phyloP scores from a whole-genome alignment of 2,888 invertebrate species.

The Lasius fuliginosus region DNA sequence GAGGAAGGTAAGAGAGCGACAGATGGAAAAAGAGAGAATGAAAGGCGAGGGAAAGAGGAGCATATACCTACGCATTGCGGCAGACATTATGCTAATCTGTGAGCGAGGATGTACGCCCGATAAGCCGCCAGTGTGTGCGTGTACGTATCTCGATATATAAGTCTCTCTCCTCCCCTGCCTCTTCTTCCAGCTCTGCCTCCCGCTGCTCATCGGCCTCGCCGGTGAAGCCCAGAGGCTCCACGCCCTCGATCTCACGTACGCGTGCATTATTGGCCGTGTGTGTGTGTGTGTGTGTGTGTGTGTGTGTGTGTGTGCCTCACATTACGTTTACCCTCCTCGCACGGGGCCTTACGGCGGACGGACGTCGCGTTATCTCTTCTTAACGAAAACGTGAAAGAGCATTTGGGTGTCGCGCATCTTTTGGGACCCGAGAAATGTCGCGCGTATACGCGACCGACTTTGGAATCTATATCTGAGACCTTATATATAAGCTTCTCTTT shows the following conservation, averaged over 20 bases:
- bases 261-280: constrained; percentile 69
- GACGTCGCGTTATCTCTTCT: constrained; percentile 68
- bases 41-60: constrained; percentile 47
- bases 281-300: constrained; percentile 48
- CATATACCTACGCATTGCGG: constrained; percentile 82
- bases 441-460: constrained; percentile 10
- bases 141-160: constrained; percentile 74
- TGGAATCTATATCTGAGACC: constrained; percentile 9
- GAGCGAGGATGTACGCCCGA: constrained; percentile 85
- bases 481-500: not conserved
- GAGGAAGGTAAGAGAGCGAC: constrained; percentile 28
- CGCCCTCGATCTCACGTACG: constrained; percentile 84
- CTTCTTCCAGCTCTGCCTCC: not conserved
- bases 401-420: constrained; percentile 66
- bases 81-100: constrained; percentile 86
- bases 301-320: constrained; percentile 75
- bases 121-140: constrained; percentile 78
- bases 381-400: constrained; percentile 76
- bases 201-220: constrained; percentile 58
- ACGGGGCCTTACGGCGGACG: constrained; percentile 11
- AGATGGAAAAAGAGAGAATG: constrained; percentile 17
- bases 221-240: constrained; percentile 85
- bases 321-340: constrained; percentile 69
- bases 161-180: constrained; percentile 72
- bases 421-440: constrained; percentile 42